A percentile compares a stretch with the other conserved stretches of the same genome.
phyloP scores from a whole-genome alignment of 2,113 vertebrate species.

The Cricetomys ansorgei region DNA sequence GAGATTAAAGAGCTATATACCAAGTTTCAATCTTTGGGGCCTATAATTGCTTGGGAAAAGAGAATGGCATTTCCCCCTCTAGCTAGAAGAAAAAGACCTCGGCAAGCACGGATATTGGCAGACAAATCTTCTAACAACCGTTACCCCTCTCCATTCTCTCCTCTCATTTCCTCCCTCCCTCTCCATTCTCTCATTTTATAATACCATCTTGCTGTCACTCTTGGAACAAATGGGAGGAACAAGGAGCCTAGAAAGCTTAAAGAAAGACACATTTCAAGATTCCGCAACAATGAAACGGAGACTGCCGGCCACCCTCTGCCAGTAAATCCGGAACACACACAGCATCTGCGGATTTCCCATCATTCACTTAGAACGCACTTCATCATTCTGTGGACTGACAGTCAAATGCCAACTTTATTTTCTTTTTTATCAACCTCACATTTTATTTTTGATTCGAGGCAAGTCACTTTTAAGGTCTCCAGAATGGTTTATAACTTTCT shows the following conservation, averaged over 20 bases:
- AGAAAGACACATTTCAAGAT: slow-evolving; percentile 68
- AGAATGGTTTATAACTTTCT: slow-evolving; percentile 69
- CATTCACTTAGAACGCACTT: slow-evolving; percentile 58
- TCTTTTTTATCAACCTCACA: slow-evolving; percentile 73
- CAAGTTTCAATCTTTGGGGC: slow-evolving; percentile 81
- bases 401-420: slow-evolving; percentile 77
- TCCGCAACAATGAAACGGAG: slow-evolving; percentile 28
- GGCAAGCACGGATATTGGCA: slow-evolving; percentile 76
- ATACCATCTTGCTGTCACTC: slow-evolving; percentile 73
- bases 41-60: slow-evolving; percentile 84
- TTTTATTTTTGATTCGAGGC: slow-evolving; percentile 75
- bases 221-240: slow-evolving; percentile 71
- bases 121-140: slow-evolving; percentile 77
- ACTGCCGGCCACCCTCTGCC: background rate
- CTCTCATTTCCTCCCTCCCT: slow-evolving; percentile 57
- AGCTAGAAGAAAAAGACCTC: slow-evolving; percentile 81
- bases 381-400: slow-evolving; percentile 66
- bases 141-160: slow-evolving; percentile 72
- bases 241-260: slow-evolving; percentile 60
- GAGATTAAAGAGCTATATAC: slow-evolving; percentile 83
- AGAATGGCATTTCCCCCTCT: slow-evolving; percentile 81
- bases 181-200: slow-evolving; percentile 72
- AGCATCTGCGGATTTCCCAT: background rate
- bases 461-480: slow-evolving; percentile 69
- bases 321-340: background rate